Base-by-base conservation (phyloP, 2,888 invertebrate species). In the Drosophila pegasa region DNA sequence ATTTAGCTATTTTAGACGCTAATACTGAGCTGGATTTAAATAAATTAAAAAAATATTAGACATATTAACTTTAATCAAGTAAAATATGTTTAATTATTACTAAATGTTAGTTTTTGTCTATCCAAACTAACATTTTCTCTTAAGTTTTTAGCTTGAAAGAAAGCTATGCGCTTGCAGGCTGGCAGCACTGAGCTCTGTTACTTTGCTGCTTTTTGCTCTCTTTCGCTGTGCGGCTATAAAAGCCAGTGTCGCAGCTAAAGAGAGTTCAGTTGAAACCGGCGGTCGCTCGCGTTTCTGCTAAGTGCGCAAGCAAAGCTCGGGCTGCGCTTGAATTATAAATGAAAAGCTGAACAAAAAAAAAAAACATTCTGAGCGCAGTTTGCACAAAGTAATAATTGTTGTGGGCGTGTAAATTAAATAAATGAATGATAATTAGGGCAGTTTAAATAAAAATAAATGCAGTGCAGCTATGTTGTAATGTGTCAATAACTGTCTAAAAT, bases 211-310 rank as follows among this genome's bases (percentile, higher is more conserved):
- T 55, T 55, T 51, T 38, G n/a, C 35, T 51, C 78, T 63, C 73
- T 63, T 54, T 54, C 14, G 33, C 41, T 47, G 22, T 41, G 35
- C 0, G 38, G 9, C 65, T 78, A 81, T 81, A 81, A 86, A 81
- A 81, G 84, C 47, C 51, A 74, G 58, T 40, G 70, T 20, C 35
- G 7, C 4, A 33, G 51, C 52, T 52, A 40, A 70, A 68, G 63
- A 72, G 75, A 78, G 69, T 78, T 80, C 86, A 63, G 68, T 84
- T 59, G 65, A 69, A 81, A 81, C 82, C 85, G 85, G 87, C 71
- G 67, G 70, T 87, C 75, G 72, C 75, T 71, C 67, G 73, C 74
- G 73, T 38, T 75, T 77, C 78, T 56, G 68, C 63, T 59, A 70
- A 48, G 18, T 80, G 69, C 59, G 52, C n/a, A n/a, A n/a, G 14